A percentile compares a stretch with the other conserved stretches of the same genome.
These are phyloP conservation scores for Myiozetetes cayanensis DNA, from an alignment of 2,113 vertebrate genomes.

Conservation along the genomic window DNA sequence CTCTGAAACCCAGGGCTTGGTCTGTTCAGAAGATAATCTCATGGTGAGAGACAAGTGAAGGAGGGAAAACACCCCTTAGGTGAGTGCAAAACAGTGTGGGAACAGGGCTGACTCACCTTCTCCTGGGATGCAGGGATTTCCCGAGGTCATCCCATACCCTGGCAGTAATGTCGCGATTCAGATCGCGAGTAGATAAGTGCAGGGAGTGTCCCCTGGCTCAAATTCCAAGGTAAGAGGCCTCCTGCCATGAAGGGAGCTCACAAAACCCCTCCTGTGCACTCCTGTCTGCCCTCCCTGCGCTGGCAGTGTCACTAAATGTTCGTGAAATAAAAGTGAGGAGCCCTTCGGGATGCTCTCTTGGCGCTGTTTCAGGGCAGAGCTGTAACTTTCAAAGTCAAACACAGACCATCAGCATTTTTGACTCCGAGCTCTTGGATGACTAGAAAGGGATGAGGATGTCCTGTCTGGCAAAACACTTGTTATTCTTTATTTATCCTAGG, in stretches of 20 bases:
- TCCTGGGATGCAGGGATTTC: background rate
- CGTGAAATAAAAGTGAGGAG: background rate
- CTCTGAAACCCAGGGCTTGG: background rate
- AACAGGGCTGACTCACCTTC: background rate
- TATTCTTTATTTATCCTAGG: background rate
- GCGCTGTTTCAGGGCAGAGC: background rate
- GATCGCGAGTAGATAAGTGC: background rate
- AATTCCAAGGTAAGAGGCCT: rapidly evolving
- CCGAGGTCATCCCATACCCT: rapidly evolving
- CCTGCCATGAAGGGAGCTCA: background rate
- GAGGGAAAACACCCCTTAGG: background rate
- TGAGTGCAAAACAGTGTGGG: background rate
- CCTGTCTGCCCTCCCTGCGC: background rate
- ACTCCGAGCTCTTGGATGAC: background rate
- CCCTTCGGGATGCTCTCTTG: background rate
- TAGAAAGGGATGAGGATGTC: background rate
- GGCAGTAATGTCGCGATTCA: rapidly evolving
- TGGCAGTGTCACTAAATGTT: background rate
- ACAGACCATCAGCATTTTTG: background rate
- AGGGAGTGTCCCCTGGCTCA: background rate
- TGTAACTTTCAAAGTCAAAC: background rate
- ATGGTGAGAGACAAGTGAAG: rapidly evolving
- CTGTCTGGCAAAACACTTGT: background rate
- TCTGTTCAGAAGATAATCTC: background rate
- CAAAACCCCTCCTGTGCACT: background rate